Evolutionary conservation across 2,797 vertebrate genomes (phyloP).

Genomic region (Cossypha niveicapilla): DNA sequence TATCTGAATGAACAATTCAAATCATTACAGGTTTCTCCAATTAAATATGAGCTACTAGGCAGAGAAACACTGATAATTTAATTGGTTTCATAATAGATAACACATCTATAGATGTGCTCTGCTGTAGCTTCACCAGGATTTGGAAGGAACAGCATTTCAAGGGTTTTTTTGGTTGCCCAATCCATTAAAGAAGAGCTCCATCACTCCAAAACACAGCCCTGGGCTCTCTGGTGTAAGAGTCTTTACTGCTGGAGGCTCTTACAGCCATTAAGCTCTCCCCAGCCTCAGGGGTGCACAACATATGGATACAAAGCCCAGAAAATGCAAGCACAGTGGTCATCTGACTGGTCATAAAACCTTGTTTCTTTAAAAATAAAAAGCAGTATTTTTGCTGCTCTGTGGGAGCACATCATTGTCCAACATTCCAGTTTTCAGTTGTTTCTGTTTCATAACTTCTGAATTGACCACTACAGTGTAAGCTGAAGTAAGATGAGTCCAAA

Average conservation of each 20-base stretch:
- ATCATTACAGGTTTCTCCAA: not conserved
- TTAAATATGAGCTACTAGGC: not conserved
- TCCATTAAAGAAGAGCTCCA: not conserved
- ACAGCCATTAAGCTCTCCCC: not conserved
- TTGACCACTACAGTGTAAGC: fast-evolving
- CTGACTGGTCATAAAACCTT: not conserved
- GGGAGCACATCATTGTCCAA: not conserved
- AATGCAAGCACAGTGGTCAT: not conserved
- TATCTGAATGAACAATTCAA: not conserved
- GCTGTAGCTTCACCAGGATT: not conserved
- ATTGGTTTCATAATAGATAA: not conserved
- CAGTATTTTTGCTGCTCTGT: not conserved
- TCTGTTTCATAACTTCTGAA: not conserved
- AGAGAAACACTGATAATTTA: not conserved
- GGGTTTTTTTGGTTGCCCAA: not conserved
- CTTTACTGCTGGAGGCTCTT: not conserved
- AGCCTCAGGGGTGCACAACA: fast-evolving
- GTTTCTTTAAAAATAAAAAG: not conserved
- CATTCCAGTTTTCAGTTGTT: not conserved
- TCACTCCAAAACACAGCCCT: not conserved
- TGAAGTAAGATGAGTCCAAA: not conserved
- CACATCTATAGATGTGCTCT: not conserved
- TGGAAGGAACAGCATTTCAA: not conserved
- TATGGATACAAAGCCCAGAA: not conserved
- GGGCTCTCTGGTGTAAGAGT: not conserved